Conservation (phyloP, 2,113 vertebrate species). For the Cromileptes altivelis region DNA sequence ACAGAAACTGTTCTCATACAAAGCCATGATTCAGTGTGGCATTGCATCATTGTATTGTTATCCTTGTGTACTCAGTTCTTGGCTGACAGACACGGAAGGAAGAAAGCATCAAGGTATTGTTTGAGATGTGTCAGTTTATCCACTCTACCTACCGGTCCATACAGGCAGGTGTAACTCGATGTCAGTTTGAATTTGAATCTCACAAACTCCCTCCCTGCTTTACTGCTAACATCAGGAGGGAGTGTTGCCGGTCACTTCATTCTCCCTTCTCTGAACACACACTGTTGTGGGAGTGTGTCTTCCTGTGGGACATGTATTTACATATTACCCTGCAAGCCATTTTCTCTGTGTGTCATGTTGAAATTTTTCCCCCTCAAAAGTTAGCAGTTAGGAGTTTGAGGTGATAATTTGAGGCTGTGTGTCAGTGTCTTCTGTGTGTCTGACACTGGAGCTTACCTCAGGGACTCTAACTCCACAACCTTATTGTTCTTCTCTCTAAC, state of each 20-base stretch:
- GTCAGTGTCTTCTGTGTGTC: background rate
- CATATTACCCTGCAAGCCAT: background rate
- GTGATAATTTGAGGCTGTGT: background rate
- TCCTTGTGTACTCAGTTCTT: background rate
- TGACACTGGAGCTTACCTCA: slow-evolving; percentile 7
- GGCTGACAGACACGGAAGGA: slow-evolving; percentile 20
- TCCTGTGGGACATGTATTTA: background rate
- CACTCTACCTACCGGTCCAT: background rate
- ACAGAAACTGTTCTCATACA: background rate
- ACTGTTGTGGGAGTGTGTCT: background rate
- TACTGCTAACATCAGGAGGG: slow-evolving; percentile 8
- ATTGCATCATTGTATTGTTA: slow-evolving; percentile 10
- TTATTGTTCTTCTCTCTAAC: slow-evolving; percentile 10
- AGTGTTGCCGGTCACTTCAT: slow-evolving; percentile 2
- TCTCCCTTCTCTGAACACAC: background rate
- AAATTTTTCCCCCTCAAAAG: too few relatives aligned
- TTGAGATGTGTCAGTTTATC: slow-evolving; percentile 47
- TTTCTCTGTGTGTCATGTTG: background rate
- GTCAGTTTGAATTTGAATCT: slow-evolving; percentile 73
- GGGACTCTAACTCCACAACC: slow-evolving; percentile 12
- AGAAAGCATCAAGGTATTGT: slow-evolving; percentile 22
- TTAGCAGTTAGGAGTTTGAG: too few relatives aligned
- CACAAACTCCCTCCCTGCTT: slow-evolving; percentile 27
- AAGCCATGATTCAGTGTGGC: background rate
- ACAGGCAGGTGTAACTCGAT: slow-evolving; percentile 59